These are phyloP conservation scores for Burhinus oedicnemus DNA, from an alignment of 2,113 vertebrate species.

Conservation along the genomic window DNA sequence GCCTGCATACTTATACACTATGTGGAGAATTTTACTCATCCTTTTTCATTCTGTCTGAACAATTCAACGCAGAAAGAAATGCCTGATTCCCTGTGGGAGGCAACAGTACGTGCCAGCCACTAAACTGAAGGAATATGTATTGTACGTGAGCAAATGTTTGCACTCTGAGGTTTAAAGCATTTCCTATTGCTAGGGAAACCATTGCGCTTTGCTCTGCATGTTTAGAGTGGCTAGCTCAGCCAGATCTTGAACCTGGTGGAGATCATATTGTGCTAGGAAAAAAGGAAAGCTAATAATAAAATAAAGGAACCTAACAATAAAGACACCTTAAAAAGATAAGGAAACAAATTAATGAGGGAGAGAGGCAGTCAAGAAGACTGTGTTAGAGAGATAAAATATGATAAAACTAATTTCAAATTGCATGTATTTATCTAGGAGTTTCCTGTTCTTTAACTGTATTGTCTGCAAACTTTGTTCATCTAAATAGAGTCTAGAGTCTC, in stretches of 20 bases:
- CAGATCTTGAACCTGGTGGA: background rate
- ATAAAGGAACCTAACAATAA: background rate
- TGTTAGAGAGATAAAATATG: background rate
- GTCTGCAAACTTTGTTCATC: background rate
- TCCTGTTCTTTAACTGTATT: background rate
- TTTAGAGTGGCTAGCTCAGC: accelerated
- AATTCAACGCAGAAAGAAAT: background rate
- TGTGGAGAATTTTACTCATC: background rate
- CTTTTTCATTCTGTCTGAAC: background rate
- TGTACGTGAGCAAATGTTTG: background rate
- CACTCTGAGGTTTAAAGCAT: background rate
- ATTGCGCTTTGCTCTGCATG: background rate
- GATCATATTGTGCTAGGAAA: background rate
- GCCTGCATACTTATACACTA: background rate
- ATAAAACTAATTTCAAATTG: background rate
- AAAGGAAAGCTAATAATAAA: background rate
- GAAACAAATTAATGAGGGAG: background rate
- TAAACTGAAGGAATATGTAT: background rate
- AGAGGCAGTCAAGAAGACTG: background rate
- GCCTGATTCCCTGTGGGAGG: background rate
- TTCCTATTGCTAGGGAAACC: background rate
- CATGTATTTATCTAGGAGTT: background rate
- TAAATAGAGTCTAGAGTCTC: background rate
- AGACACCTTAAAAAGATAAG: background rate
- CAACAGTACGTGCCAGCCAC: background rate